A percentile compares a stretch with the other conserved stretches of the same genome.
phyloP scores from a whole-genome alignment of 1,140 invertebrate species.

The Amyelois transitella region DNA sequence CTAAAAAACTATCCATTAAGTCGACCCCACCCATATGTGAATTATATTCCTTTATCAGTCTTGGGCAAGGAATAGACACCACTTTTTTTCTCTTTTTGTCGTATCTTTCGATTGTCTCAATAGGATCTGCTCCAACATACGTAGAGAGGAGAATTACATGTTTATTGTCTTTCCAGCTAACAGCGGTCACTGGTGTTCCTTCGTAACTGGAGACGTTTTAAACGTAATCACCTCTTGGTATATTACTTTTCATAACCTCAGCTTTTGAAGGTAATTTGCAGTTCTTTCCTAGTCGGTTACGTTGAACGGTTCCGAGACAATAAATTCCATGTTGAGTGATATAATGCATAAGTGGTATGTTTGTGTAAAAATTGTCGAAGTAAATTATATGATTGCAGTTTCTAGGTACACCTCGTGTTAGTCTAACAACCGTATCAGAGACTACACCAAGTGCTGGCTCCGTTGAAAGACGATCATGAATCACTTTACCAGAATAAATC shows the following conservation, averaged over 20 bases:
- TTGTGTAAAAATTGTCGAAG: too few species aligned
- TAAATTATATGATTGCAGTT: too few species aligned
- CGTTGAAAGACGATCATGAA: too few species aligned
- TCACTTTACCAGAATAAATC: too few species aligned
- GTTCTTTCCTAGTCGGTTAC: neutral
- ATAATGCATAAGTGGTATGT: too few species aligned
- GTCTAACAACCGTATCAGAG: too few species aligned
- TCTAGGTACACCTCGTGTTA: too few species aligned
- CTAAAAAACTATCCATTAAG: conserved; percentile 50
- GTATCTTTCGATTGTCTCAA: neutral
- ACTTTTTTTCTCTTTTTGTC: neutral
- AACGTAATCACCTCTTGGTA: too few species aligned
- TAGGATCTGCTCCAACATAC: neutral
- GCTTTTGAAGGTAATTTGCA: neutral
- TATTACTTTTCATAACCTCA: neutral
- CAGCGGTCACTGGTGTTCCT: too few species aligned
- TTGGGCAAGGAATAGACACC: neutral
- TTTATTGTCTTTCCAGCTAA: neutral
- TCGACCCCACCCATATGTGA: conserved; percentile 36
- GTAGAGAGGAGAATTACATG: neutral
- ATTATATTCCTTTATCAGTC: conserved; percentile 36
- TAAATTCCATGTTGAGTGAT: neutral
- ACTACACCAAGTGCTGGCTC: too few species aligned
- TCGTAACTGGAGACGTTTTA: too few species aligned
- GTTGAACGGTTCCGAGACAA: neutral